These are phyloP conservation scores for Drosophila macrospina DNA, from an alignment of 2,888 invertebrate species.

Conservation along the genomic window DNA sequence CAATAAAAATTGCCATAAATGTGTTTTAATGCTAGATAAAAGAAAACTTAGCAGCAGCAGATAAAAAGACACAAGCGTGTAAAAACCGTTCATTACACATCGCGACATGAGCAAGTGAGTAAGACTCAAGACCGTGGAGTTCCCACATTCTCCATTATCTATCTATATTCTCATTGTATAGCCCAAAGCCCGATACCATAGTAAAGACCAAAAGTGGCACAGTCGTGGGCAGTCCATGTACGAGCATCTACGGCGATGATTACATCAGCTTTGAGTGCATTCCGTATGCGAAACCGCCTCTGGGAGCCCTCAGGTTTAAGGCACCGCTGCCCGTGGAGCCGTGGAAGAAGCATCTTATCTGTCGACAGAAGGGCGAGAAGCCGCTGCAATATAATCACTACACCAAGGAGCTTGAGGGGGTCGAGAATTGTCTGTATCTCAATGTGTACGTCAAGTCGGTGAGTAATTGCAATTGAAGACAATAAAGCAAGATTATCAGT, in stretches of 20 bases:
- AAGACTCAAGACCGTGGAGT: not conserved
- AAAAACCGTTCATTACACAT: conserved; percentile 15
- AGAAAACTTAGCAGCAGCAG: not conserved
- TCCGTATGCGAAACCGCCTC: conserved; percentile 84
- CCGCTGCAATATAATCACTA: conserved; percentile 82
- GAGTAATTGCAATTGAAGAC: conserved; percentile 15
- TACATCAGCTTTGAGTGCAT: conserved; percentile 80
- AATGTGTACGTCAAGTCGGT: conserved; percentile 85
- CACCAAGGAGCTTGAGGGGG: conserved; percentile 82
- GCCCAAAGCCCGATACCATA: not conserved
- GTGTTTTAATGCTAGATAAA: conserved; percentile 45
- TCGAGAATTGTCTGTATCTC: conserved; percentile 86
- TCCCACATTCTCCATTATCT: not conserved
- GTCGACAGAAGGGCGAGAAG: conserved; percentile 79
- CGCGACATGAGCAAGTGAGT: conserved; percentile 54
- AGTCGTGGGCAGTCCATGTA: conserved; percentile 72
- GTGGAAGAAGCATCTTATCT: conserved; percentile 84
- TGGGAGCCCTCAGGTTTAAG: conserved; percentile 82
- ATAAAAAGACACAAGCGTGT: conserved; percentile 4
- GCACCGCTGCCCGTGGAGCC: conserved; percentile 84
- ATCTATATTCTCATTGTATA: not conserved
- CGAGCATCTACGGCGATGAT: conserved; percentile 62
- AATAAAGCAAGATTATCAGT: not conserved
- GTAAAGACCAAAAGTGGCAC: conserved; percentile 73
- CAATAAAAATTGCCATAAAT: conserved; percentile 44